Percentiles rank a stretch among this genome's conserved stretches.
These are phyloP conservation scores for Nomada ferruginata DNA, from an alignment of 2,888 invertebrate genomes.

Conservation along the genomic window DNA sequence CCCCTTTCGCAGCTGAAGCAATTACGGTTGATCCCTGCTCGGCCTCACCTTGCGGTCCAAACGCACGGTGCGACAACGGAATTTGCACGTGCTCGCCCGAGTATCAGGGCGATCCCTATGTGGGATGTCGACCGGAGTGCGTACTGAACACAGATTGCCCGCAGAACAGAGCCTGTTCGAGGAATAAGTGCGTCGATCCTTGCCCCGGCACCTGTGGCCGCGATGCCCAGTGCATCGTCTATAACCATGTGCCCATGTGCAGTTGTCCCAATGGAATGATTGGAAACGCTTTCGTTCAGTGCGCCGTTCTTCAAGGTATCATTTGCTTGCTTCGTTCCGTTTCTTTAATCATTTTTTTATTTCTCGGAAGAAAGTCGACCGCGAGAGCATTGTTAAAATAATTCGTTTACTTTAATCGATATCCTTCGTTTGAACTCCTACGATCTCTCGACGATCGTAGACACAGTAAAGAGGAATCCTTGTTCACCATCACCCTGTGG, in stretches of 20 bases:
- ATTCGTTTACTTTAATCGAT: neutral
- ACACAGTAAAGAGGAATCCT: conserved; percentile 84
- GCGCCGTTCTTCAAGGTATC: conserved; percentile 67
- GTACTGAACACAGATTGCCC: conserved; percentile 83
- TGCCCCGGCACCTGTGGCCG: conserved; percentile 85
- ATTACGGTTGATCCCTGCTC: conserved; percentile 87
- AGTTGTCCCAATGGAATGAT: conserved; percentile 89
- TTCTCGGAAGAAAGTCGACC: too few relatives aligned
- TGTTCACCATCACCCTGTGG: conserved; percentile 93
- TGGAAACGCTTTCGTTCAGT: conserved; percentile 90
- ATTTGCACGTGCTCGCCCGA: conserved; percentile 87
- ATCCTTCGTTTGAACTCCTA: neutral
- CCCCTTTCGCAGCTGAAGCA: conserved; percentile 77
- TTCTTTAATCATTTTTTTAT: neutral
- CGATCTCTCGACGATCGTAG: conserved; percentile 1
- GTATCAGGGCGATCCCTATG: conserved; percentile 87
- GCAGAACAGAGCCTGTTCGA: conserved; percentile 83
- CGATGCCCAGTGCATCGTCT: conserved; percentile 84
- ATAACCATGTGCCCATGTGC: conserved; percentile 84
- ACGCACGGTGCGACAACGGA: conserved; percentile 85
- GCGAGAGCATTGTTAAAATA: neutral
- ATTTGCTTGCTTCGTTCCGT: neutral
- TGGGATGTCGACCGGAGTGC: conserved; percentile 84
- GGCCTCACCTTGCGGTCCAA: conserved; percentile 87
- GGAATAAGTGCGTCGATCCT: conserved; percentile 84